Evolutionary conservation across 2,113 vertebrate genomes (phyloP), one percentile per base, ranked within the genome.

Genomic region (Nannospalax galili): DNA sequence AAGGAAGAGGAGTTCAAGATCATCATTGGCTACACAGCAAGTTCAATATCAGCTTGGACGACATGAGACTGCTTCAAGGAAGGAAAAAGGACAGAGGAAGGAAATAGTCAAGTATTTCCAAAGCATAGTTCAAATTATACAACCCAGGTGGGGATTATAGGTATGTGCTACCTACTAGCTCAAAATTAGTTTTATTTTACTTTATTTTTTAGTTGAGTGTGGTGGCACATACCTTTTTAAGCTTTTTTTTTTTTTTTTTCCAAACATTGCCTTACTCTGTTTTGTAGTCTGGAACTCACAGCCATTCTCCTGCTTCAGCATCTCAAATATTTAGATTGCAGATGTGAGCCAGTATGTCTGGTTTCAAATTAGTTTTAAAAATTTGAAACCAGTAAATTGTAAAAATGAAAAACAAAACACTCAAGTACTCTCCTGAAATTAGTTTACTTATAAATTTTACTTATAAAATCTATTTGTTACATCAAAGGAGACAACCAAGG

Each of bases 101-200:
- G n/a, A 85, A 85, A 73, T 30, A 5, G 89, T 48, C 7, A 77
- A 80, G 32, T 52, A 89, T 64, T 97, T 95, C 58, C 37, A 92
- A 90, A 96, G 32, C 24, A 95, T 20, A 87, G 48, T 86, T 82
- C 52, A 85, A 86, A 85, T 79, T 14, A 14, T 40, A 65, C 60
- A 45, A n/a, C 40, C 62, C 62, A 35, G 40, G 28, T 7, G 22
- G n/a, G n/a, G 17, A 75, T 45, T 40, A 56, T 12, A 75, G 17
- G 37, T n/a, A 16, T 45, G 60, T 62, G 70, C 56, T 40, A 75
- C 86, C 45, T 24, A 62, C 3, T 58, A 7, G 26, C 32, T 73
- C 16, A 42, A 42, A 70, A 73, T 58, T 60, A 69, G 16, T 90
- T 84, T 74, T 40, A n/a, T 11, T n/a, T 84, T 42, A 82, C 42